Conservation (phyloP, 1,140 invertebrate species). For the Geopemphigus sp. region DNA sequence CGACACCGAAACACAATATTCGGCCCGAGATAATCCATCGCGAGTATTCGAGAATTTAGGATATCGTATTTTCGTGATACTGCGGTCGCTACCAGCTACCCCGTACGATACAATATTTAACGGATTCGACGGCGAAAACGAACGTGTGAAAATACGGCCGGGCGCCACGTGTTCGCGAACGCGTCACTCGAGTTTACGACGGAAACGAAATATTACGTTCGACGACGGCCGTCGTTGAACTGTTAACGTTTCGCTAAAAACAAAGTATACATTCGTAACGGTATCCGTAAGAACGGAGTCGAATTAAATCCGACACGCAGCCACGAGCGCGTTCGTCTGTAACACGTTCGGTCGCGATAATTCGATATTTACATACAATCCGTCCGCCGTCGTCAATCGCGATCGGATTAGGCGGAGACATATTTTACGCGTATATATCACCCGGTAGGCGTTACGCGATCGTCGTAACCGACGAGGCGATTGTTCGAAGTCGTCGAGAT, state of each 20-base stretch:
- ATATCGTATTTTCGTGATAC: not conserved
- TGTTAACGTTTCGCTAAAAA: no score
- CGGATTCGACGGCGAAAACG: not conserved
- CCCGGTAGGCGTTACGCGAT: no score
- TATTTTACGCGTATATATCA: not conserved
- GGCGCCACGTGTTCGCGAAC: not conserved
- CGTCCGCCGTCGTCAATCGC: slow-evolving; percentile 4
- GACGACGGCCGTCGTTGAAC: not conserved
- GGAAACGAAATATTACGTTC: not conserved
- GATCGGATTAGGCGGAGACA: not conserved
- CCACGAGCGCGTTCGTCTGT: not conserved
- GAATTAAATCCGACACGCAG: not conserved
- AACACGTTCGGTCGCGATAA: not conserved
- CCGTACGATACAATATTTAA: not conserved
- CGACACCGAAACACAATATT: not conserved
- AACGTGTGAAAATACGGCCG: no score
- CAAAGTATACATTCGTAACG: no score
- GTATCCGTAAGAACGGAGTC: no score
- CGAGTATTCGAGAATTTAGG: not conserved
- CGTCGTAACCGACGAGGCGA: no score
- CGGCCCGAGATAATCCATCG: not conserved
- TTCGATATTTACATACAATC: slow-evolving; percentile 7
- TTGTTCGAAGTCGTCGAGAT: not conserved
- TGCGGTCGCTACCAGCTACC: no score
- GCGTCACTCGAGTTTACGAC: not conserved